A percentile compares a stretch with the other conserved stretches of the same genome.
Evolutionary conservation across 2,888 invertebrate genomes (phyloP).

Genomic region (Liodrosophila aerea): DNA sequence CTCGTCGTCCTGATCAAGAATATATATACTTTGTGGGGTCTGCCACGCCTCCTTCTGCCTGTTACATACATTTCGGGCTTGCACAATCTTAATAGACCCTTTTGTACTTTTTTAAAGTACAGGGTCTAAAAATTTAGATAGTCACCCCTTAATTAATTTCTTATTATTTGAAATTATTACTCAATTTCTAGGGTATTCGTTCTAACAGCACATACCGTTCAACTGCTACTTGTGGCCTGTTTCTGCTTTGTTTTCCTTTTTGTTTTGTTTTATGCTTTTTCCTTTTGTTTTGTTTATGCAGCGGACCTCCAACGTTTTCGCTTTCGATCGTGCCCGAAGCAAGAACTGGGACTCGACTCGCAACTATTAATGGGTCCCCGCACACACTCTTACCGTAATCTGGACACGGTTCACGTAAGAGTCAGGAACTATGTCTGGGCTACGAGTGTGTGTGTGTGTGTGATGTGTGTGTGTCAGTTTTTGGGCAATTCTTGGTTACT

Average conservation of each 20-base stretch:
- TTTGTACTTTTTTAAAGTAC: too few species aligned
- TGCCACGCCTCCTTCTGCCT: too few species aligned
- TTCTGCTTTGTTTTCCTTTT: constrained; percentile 4
- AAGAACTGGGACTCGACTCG: constrained; percentile 26
- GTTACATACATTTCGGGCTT: too few species aligned
- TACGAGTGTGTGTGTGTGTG: constrained; percentile 7
- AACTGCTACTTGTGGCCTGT: background rate
- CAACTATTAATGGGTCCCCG: constrained; percentile 16
- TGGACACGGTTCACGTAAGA: constrained; percentile 1
- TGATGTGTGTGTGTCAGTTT: constrained; percentile 36
- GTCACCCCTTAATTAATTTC: too few species aligned
- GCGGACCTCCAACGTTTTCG: constrained; percentile 72
- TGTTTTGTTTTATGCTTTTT: constrained; percentile 18
- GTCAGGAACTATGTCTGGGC: constrained; percentile 16
- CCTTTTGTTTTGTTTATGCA: constrained; percentile 44
- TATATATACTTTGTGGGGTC: too few species aligned
- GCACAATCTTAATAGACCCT: too few species aligned
- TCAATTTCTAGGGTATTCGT: too few species aligned
- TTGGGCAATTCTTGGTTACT: constrained; percentile 61
- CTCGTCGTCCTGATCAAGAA: too few species aligned
- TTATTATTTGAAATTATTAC: too few species aligned
- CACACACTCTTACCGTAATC: constrained; percentile 8
- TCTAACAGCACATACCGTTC: constrained; percentile 4
- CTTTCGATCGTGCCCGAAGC: constrained; percentile 63
- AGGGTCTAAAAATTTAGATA: too few species aligned